Evolutionary conservation across 2,113 vertebrate genomes (phyloP), one percentile per base, ranked within the genome.

Genomic region (Nipponia nippon): DNA sequence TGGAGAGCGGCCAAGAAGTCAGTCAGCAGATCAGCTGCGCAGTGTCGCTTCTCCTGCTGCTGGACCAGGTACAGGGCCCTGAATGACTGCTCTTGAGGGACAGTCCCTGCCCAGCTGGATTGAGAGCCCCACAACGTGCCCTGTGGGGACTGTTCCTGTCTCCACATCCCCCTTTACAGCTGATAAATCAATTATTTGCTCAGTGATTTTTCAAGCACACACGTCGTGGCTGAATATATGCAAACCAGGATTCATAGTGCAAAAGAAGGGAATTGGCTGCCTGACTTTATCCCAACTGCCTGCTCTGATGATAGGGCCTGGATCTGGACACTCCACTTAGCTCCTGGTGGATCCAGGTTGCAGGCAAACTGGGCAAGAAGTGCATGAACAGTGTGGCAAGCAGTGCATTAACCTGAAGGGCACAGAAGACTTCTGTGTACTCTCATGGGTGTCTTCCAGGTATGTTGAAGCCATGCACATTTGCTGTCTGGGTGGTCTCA

Each of bases 91-190:
- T 75, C n/a, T 53, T 21, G 6, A 75, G 76, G 72, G 56, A 42
- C 0, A 2, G 53, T 77, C 20, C 46, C 36, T 89, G 69, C 73
- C 61, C 69, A 76, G 55, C 19, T 59, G 56, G 30, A 78, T 4
- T 0, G 3, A 70, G 18, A 82, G 44, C 25, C 44, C 59, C 80
- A 58, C 7, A 59, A 47, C 0, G 1, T 0, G 2, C 27, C 40
- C 34, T 78, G 19, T 63, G 30, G 50, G 42, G 34, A 38, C 49
- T 4, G 7, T 6, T 62, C 10, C 30, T 71, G 40, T 67, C 65
- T 78, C 52, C 44, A 30, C 25, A 65, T 2, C 15, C 13, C 55
- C 10, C 58, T 56, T 78, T 44, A 50, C 34, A 76, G 56, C 58
- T 53, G 27, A 77, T 1, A 72, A 52, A 83, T 69, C 89, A 40